phyloP scores from a whole-genome alignment of 2,113 vertebrate genomes.

The Toxotes jaculatrix region DNA sequence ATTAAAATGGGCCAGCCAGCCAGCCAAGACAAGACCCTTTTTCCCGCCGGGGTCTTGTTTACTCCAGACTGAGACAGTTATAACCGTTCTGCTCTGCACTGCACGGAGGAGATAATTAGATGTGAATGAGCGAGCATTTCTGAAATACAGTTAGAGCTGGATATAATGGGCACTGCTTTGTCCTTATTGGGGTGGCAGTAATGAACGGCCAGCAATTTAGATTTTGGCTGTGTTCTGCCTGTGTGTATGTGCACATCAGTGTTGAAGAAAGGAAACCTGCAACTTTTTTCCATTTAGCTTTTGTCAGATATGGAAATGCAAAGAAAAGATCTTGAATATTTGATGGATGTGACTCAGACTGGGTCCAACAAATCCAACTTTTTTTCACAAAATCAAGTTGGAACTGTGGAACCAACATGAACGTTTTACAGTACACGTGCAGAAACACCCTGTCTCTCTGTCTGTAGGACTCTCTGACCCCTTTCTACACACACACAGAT shows the following conservation, averaged over 20 bases:
- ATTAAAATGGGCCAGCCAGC: conserved; percentile 74
- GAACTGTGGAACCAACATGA: conserved; percentile 2
- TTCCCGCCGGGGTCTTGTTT: conserved; percentile 75
- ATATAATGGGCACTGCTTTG: conserved; percentile 54
- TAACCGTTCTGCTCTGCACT: conserved; percentile 54
- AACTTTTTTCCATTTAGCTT: background rate
- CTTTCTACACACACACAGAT: background rate
- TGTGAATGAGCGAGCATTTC: conserved; percentile 63
- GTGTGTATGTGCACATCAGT: background rate
- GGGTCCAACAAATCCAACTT: background rate
- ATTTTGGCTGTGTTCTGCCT: conserved; percentile 11
- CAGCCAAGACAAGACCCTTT: conserved; percentile 64
- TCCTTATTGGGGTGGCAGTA: conserved; percentile 50
- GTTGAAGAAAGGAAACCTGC: conserved; percentile 2
- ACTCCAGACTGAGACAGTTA: conserved; percentile 65
- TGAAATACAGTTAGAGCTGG: conserved; percentile 52
- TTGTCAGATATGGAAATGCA: background rate
- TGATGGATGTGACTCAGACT: background rate
- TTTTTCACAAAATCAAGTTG: background rate
- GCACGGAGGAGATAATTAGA: conserved; percentile 75
- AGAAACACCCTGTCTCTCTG: background rate
- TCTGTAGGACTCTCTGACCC: background rate
- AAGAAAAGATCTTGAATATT: background rate
- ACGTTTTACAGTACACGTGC: background rate
- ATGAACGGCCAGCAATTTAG: conserved; percentile 48